Evolutionary conservation across 2,888 invertebrate genomes (phyloP).

Genomic region (Cosmia pyralina): DNA sequence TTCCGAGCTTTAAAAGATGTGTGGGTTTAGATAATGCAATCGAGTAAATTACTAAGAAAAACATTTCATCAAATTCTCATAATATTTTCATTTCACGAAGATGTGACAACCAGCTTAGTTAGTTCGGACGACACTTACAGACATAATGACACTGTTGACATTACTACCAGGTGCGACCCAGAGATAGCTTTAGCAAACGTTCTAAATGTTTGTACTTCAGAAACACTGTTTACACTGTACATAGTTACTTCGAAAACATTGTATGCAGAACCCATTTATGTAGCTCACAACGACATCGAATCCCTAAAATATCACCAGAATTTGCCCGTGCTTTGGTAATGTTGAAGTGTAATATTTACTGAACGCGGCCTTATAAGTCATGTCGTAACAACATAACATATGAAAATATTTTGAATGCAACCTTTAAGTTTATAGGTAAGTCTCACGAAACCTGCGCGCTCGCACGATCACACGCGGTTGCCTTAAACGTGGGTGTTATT

Average conservation of each 20-base stretch:
- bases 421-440: conserved; percentile 74
- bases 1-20: not conserved
- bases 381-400: conserved; percentile 59
- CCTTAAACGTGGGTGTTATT: conserved; percentile 82
- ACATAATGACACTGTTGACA: conserved; percentile 84
- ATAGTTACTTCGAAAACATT: conserved; percentile 81
- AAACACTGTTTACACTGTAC: conserved; percentile 83
- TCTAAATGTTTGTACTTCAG: conserved; percentile 76
- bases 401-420: conserved; percentile 73
- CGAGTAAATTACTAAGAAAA: conserved; percentile 49
- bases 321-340: conserved; percentile 53
- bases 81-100: conserved; percentile 60
- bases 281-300: conserved; percentile 55
- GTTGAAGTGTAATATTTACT: conserved; percentile 72
- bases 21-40: conserved; percentile 22
- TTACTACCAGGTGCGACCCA: conserved; percentile 81
- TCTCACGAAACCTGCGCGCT: conserved; percentile 78
- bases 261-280: conserved; percentile 79
- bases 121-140: conserved; percentile 77
- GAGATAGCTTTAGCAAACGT: conserved; percentile 88
- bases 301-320: conserved; percentile 60
- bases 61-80: conserved; percentile 44
- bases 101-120: conserved; percentile 61
- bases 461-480: conserved; percentile 81
- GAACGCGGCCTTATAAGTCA: conserved; percentile 60